These are phyloP conservation scores for Phylloscopus whistleri DNA, from an alignment of 2,113 vertebrate genomes.

Conservation along the genomic window DNA sequence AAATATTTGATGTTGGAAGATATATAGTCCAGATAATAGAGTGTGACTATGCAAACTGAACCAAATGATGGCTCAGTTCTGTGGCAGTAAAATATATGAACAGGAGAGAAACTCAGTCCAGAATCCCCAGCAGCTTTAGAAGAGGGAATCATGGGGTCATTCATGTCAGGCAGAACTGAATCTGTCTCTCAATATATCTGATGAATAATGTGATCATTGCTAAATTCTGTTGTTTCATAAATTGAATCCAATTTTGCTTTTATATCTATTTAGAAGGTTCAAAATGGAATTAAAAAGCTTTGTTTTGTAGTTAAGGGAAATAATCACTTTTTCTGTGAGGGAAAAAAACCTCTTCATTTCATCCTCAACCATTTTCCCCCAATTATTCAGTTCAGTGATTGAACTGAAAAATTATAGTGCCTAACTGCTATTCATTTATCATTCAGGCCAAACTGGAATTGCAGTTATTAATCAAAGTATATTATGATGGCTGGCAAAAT, in stretches of 20 bases:
- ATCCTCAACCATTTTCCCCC: background rate
- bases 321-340: background rate
- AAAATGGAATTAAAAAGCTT: background rate
- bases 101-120: background rate
- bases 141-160: background rate
- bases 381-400: conserved; percentile 15
- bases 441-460: conserved; percentile 34
- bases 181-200: background rate
- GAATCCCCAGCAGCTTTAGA: background rate
- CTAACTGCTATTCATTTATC: conserved; percentile 30
- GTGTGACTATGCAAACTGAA: background rate
- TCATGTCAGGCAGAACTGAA: background rate
- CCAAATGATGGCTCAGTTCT: background rate
- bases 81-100: background rate
- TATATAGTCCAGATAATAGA: background rate
- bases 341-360: background rate
- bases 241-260: background rate
- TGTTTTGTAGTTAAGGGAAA: conserved; percentile 2
- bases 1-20: background rate
- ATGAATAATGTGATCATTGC: background rate
- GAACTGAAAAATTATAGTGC: conserved; percentile 11
- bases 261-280: background rate
- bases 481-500: conserved; percentile 7
- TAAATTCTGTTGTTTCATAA: background rate
- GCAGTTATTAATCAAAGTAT: conserved; percentile 44